Evolutionary conservation across 2,113 vertebrate species (phyloP), one percentile per base, ranked within the genome.

Genomic region (Centrocercus urophasianus): DNA sequence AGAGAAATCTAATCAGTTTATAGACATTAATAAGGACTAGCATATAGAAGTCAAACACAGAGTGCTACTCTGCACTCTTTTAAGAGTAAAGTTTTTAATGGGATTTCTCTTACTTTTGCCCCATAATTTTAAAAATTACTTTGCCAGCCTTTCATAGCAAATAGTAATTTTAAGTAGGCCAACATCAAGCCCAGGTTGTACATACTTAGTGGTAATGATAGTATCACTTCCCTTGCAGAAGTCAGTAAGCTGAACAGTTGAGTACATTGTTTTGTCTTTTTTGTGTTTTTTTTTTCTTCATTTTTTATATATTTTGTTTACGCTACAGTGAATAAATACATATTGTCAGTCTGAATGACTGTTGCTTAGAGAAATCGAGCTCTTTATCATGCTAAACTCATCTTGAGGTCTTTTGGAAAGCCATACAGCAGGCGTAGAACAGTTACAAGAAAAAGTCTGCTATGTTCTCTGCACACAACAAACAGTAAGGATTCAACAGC

Each of bases 131-230:
- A 97, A 97, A 98, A 98, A 98, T 97, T 97, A 97, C 78, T 97
- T 97, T 97, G 94, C 95, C 92, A 97, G 96, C 96, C 77, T 96
- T 97, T 96, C 95, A 96, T 95, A 97, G 95, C 96, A 98, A 98
- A 98, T 96, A 98, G 94, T 97, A 97, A 98, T 98, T 98, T 98
- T 96, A 95, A 97, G 95, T 95, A 96, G 96, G 95, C 89, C 95
- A 96, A 96, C 91, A 95, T 45, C 79, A 60, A 97, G 79, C 89
- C 95, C 94, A 85, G 94, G 90, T 97, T 97, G 96, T 97, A 96
- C 96, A 95, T 92, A 83, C 97, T 96, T 95, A 80, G 64, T 96
- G 76, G 95, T 98, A 97, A 98, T 98, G 94, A 98, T 73, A 98
- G 97, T 95, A 92, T 93, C 95, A 90, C 93, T 92, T 95, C 86